These are phyloP conservation scores for Lagocephalus sceleratus DNA, from an alignment of 2,797 vertebrate species.

Conservation along the genomic window DNA sequence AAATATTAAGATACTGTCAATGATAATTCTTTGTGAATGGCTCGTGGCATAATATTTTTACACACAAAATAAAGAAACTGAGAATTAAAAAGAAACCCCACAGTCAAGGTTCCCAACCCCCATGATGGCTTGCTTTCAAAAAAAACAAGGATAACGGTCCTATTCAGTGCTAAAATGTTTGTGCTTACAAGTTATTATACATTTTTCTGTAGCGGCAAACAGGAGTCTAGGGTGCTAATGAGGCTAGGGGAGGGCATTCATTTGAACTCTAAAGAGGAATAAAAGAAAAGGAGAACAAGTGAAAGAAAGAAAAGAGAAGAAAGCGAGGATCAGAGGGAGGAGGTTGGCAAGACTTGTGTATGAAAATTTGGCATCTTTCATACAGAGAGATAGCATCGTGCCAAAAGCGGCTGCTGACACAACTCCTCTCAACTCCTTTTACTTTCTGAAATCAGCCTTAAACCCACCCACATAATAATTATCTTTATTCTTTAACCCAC, in stretches of 20 bases:
- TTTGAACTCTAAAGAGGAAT: constrained; percentile 71
- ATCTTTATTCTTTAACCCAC: constrained; percentile 38
- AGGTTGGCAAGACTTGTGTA: constrained; percentile 70
- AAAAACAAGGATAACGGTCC: constrained; percentile 53
- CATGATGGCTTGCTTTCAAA: constrained; percentile 38
- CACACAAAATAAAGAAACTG: constrained; percentile 23
- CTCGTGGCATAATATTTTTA: constrained; percentile 32
- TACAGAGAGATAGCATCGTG: constrained; percentile 66
- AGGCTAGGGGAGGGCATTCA: constrained; percentile 68
- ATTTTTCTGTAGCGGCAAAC: constrained; percentile 68
- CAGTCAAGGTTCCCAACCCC: constrained; percentile 37
- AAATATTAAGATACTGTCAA: constrained; percentile 8
- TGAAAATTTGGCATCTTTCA: constrained; percentile 79
- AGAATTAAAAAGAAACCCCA: constrained; percentile 5
- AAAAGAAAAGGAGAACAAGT: constrained; percentile 69
- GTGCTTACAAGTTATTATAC: constrained; percentile 68
- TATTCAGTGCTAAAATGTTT: constrained; percentile 65
- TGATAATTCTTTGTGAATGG: constrained; percentile 11
- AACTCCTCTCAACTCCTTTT: constrained; percentile 61
- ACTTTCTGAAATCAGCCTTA: constrained; percentile 57
- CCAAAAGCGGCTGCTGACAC: constrained; percentile 74
- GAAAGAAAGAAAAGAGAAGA: constrained; percentile 64
- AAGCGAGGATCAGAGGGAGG: constrained; percentile 75
- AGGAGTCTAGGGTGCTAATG: constrained; percentile 69
- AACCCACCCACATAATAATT: constrained; percentile 54